Base-by-base conservation (phyloP, 30 jellyfish, hydroid and myxozoan genomes). In the Calvadosia cruxmelitensis region DNA sequence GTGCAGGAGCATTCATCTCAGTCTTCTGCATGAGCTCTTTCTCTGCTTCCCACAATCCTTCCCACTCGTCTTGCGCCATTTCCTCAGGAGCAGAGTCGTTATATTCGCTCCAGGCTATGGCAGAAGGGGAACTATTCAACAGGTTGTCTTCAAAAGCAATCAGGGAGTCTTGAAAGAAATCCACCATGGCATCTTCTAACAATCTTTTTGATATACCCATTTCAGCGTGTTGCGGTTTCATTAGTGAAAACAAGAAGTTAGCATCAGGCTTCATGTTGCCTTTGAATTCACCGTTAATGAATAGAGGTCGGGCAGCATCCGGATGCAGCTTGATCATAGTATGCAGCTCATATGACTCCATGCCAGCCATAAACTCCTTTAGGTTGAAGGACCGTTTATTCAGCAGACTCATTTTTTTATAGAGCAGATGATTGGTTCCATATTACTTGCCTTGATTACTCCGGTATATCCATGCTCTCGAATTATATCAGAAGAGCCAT, bases 151-250 rank as follows among this genome's bases (percentile, higher is more conserved):
- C 68, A 3, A 53, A 20, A 32, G 7, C 27, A 29, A 53, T 3
- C 12, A 53, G 68, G 32, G 26, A 5, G 27, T 53, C 68, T 53
- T 53, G 68, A 10, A 53, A 3, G 25, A 3, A 23, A 32, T 53
- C 68, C 68, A 53, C 27, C 5, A 53, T 23, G 3, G 7, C 5
- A 5, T 53, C 68, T 53, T 53, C 68, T 3, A 5, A 10, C 12
- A 23, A 23, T 23, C 68, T 53, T 23, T 53, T 53, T 3, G 7
- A 3, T 53, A 32, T 3, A 20, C 68, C 68, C 13, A 10, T 5
- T 34, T 27, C 25, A 7, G 74, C 63, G 33, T 29, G 33, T 65
- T 65, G 74, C 33, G 74, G 74, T 57, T 65, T 31, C 31, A 65
- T 23, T 13, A 65, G 74, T 32, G 74, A 65, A 32, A 53, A 53